Base-by-base conservation (phyloP, 2,888 invertebrate genomes). In the Tetragnatha montana region DNA sequence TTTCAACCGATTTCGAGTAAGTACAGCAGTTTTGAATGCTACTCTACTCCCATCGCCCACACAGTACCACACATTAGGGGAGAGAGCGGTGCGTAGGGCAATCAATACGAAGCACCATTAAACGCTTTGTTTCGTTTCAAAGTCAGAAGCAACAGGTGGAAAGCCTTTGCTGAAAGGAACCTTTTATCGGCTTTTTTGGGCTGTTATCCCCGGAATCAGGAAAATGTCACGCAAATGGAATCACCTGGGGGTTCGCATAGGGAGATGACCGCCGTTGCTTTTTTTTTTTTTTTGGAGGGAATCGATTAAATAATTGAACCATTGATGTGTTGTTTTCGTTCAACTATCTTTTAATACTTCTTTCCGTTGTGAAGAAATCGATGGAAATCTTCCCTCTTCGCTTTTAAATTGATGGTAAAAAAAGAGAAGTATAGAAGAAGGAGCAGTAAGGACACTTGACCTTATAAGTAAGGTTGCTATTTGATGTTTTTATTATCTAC, bases 1-100 rank as follows among this genome's bases (percentile, higher is more conserved):
- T 60, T 78, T 78, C 22, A 60, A 78, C 78, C 81, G 81, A 81
- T 81, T 81, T 70, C 71, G 71, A 81, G 73, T 81, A 81, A 81
- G 81, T 81, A 51, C 81, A 17, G 21, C 49, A 49, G 49, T 14
- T 21, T 22, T 21, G 22, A 8, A 19, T 70, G 10, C 69, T 47
- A 19, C 71, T 6, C 14, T 7, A 19, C 35, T 35, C 4, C 35
- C 35, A 1, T 35, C 35, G 35, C 35, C 35, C 35, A 35, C 35
- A 35, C 21, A 21, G n/a, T 47, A 70, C 71, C 12, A 22, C n/a
- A 50, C 17, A 14, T 51, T 81, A 81, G 51, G 49, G n/a, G n/a
- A n/a, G n/a, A n/a, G n/a, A n/a, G n/a, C 51, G 73, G 73, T 51
- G 73, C 73, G 8, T 14, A 17, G 2, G 12, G 17, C 73, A 74